Percentiles rank a stretch among this genome's conserved stretches.
Conservation (phyloP, 2,113 vertebrate species). For the Callaeas wilsoni region DNA sequence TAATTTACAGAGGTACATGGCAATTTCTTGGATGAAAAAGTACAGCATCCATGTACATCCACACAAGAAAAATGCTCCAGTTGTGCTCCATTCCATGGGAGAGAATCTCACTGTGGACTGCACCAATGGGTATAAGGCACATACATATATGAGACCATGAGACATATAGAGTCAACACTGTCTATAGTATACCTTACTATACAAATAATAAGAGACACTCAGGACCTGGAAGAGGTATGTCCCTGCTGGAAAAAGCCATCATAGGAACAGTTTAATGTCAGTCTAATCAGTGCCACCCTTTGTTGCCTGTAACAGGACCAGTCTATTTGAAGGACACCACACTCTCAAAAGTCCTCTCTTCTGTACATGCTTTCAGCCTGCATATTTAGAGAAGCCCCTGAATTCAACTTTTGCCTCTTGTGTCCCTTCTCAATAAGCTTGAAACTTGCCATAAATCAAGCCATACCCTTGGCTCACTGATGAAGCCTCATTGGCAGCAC, state of each 20-base stretch:
- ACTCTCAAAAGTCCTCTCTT: neutral
- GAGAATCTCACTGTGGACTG: neutral
- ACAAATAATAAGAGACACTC: neutral
- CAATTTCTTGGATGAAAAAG: neutral
- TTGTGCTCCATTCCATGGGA: rapidly evolving
- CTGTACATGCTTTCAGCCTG: neutral
- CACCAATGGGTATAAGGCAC: neutral
- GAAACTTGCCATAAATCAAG: neutral
- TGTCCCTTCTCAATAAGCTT: neutral
- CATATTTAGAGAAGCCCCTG: neutral
- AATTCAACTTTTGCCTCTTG: neutral
- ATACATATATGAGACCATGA: rapidly evolving
- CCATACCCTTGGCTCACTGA: neutral
- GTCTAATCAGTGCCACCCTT: neutral
- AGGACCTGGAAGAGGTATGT: neutral
- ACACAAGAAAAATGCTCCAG: neutral
- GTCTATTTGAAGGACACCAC: neutral
- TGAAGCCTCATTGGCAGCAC: neutral
- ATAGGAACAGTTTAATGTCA: neutral
- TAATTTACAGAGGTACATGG: neutral
- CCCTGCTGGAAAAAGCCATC: neutral
- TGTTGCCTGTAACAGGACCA: too few relatives aligned
- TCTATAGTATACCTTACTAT: neutral
- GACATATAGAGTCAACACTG: rapidly evolving
- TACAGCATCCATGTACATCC: neutral